Base-by-base conservation (phyloP, 1,140 invertebrate species). In the Hetaerina americana region DNA sequence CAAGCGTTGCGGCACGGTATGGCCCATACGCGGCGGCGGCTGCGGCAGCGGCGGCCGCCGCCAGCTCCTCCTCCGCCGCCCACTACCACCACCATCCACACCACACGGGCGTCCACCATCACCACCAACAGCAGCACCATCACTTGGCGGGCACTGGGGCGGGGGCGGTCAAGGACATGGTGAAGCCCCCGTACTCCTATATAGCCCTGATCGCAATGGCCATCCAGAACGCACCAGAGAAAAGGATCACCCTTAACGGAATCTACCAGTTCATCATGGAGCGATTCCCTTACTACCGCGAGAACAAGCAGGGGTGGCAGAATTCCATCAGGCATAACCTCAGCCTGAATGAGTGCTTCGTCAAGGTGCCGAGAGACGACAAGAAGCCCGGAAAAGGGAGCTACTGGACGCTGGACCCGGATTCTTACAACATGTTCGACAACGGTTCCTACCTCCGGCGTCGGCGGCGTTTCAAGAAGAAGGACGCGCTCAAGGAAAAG, bases 221-320 rank as follows among this genome's bases (percentile, higher is more conserved):
- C 18, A 98, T 99, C 40, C 92, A 97, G 78, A 92, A 94, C 78
- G 89, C 94, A 0, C 89, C 92, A 0, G 94, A 97, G 70, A 94
- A 96, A 78, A 93, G 94, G 77, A 91, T 99, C 69, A 99, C 97
- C 0, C 84, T 99, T 0, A 98, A 97, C 78, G 96, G 96, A 6
- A 99, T 99, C 77, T 99, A 99, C 79, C 92, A 97, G 81, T 99
- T 96, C 79, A 99, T 99, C 74, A 99, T 99, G 91, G 95, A 98
- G 75, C 85, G 93, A 3, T 99, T 98, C 79, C 95, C 96, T 0
- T 99, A 97, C 78, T 99, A 98, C 80, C 84, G 96, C n/a, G 94
- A 98, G 79, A 98, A 95, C 81, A 96, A 96, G 79, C 95, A 97
- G 80, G 89, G 93, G 70, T 95, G 93, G 93, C 95, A 97, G 81